phyloP scores from a whole-genome alignment of 2,113 vertebrate species.

The Ellobius talpinus region DNA sequence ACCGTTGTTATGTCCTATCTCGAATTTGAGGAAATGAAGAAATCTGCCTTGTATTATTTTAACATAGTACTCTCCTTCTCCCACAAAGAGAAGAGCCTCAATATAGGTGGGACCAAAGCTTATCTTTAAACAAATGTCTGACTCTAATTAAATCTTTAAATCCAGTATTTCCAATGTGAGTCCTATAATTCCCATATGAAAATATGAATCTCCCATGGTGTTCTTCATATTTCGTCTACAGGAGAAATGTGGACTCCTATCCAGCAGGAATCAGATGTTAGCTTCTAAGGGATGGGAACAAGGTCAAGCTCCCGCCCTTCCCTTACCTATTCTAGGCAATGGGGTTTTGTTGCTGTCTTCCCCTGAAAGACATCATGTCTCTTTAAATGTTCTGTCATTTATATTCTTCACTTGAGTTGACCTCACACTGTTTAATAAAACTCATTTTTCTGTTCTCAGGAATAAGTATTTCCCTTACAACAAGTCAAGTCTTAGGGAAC shows the following conservation, averaged over 20 bases:
- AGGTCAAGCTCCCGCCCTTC: background rate
- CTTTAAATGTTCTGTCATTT: background rate
- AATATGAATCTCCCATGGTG: background rate
- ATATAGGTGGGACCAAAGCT: background rate
- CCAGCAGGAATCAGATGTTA: background rate
- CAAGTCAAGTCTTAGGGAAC: background rate
- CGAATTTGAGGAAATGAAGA: constrained; percentile 37
- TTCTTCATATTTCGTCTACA: background rate
- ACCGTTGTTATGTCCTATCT: background rate
- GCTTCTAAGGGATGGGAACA: background rate
- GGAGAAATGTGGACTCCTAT: background rate
- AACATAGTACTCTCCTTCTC: background rate
- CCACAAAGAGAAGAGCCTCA: background rate
- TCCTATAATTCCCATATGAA: background rate
- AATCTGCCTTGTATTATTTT: background rate
- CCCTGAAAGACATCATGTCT: background rate
- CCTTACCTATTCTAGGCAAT: background rate
- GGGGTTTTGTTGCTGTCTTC: background rate
- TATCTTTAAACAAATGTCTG: background rate
- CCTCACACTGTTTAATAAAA: background rate
- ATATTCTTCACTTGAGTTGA: constrained; percentile 13
- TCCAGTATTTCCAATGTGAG: background rate
- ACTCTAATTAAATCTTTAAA: constrained; percentile 16
- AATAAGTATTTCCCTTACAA: background rate
- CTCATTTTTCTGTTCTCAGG: background rate